Conservation (phyloP, 2,888 invertebrate genomes). For the Tetrapedia diversipes region DNA sequence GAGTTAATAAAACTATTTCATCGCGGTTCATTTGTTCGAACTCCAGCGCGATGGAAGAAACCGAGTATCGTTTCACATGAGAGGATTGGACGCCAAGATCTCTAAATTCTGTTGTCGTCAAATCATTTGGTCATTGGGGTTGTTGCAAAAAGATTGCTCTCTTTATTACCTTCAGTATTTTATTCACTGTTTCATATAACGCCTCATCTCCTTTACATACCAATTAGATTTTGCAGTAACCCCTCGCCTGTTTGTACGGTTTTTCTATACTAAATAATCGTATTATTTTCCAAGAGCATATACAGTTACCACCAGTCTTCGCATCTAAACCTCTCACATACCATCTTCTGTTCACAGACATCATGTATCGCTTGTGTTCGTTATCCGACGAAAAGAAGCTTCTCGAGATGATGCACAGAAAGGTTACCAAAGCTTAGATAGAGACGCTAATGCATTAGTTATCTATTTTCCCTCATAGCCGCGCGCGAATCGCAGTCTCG, state of each 20-base stretch:
- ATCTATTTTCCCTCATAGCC: constrained; percentile 43
- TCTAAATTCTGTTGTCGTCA: not conserved
- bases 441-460: constrained; percentile 55
- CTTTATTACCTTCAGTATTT: not conserved
- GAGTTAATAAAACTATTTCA: constrained; percentile 24
- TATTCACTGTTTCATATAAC: not conserved
- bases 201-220: not conserved
- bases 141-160: constrained; percentile 16
- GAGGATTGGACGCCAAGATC: constrained; percentile 14
- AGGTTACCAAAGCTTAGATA: constrained; percentile 71
- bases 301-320: not conserved
- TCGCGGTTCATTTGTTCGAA: constrained; percentile 21
- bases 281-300: not conserved
- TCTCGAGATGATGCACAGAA: constrained; percentile 46
- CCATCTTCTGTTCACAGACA: constrained; percentile 21
- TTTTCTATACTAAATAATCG: not conserved
- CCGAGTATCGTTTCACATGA: constrained; percentile 20
- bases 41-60: constrained; percentile 51
- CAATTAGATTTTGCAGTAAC: constrained; percentile 3
- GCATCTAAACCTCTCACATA: constrained; percentile 24
- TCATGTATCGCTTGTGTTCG: constrained; percentile 1
- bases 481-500: constrained; percentile 40
- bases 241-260: not conserved
- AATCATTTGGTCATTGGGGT: not conserved
- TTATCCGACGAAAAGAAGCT: constrained; percentile 28